Percentiles rank a stretch among this genome's conserved stretches.
These are phyloP conservation scores for Pocillopora verrucosa DNA, from an alignment of 64 coral and sea anemone genomes.

Conservation along the genomic window DNA sequence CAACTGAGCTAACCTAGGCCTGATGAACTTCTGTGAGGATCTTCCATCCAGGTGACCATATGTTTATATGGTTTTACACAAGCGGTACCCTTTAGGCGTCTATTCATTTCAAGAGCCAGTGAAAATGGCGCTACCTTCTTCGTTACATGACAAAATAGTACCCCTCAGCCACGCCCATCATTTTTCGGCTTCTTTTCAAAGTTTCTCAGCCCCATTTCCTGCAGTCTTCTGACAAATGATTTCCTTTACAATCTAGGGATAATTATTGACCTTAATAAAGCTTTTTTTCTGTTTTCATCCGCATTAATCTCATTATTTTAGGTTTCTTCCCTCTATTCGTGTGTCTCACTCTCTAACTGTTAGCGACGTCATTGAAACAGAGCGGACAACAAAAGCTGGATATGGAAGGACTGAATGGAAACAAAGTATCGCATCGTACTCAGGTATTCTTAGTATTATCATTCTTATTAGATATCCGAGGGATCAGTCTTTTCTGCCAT, in stretches of 20 bases:
- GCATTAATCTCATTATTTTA: not conserved
- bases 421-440: not conserved
- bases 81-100: too few relatives aligned
- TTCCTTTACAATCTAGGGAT: not conserved
- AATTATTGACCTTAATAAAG: not conserved
- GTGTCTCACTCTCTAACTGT: conserved; percentile 19
- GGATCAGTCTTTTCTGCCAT: not conserved
- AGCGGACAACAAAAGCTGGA: not conserved
- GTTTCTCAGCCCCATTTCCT: too few relatives aligned
- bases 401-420: not conserved
- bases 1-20: not conserved
- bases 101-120: too few relatives aligned
- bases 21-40: too few relatives aligned
- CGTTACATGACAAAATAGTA: too few relatives aligned
- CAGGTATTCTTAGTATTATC: not conserved
- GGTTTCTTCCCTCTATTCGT: conserved; percentile 25
- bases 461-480: not conserved
- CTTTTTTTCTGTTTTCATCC: not conserved
- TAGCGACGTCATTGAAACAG: not conserved
- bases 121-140: too few relatives aligned
- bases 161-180: too few relatives aligned
- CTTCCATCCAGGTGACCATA: too few relatives aligned
- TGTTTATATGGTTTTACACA: too few relatives aligned
- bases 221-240: too few relatives aligned
- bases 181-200: too few relatives aligned